Base-by-base conservation (phyloP, 2,888 invertebrate genomes). In the Bombyx huttoni region DNA sequence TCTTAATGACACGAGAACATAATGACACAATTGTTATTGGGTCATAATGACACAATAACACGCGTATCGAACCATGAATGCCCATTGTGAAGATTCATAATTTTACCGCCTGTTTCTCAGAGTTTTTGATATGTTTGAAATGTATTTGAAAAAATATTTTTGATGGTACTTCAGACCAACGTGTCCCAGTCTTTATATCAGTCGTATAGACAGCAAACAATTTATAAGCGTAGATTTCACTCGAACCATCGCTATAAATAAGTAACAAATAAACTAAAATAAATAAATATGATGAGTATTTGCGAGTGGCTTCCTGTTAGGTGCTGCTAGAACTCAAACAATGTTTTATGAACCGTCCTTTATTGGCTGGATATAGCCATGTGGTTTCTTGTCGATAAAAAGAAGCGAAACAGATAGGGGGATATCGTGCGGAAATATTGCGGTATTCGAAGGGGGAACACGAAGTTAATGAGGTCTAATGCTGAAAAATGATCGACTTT, bases 241-340 rank as follows among this genome's bases (percentile, higher is more conserved):
- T 24, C 2, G 24, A 24, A 24, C 40, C 40, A 40, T 40, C 12
- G 40, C 12, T 40, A 24, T 40, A 40, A 10, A 40, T 12, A 40
- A 12, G 65, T 61, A 65, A 67, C 71, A 75, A 75, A 84, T 85
- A 83, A 79, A 83, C 82, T 82, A 63, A n/a, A n/a, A n/a, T n/a
- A n/a, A n/a, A n/a, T n/a, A n/a, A 63, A 64, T 70, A 70, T 75
- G 80, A 81, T 77, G 77, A 75, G 76, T 80, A 77, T 81, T 81
- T 80, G 81, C 66, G 76, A 71, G 67, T 65, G 62, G 40, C 64
- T 64, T 65, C 66, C 24, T 24, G 3, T 24, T 24, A 5, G 24
- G 65, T 62, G 64, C 57, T 52, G 53, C 51, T 50, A 46, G 53
- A 54, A 53, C 51, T 53, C 58, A 67, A 35, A 47, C 45, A 64